phyloP scores from a whole-genome alignment of 2,113 vertebrate genomes.

The Excalfactoria chinensis region DNA sequence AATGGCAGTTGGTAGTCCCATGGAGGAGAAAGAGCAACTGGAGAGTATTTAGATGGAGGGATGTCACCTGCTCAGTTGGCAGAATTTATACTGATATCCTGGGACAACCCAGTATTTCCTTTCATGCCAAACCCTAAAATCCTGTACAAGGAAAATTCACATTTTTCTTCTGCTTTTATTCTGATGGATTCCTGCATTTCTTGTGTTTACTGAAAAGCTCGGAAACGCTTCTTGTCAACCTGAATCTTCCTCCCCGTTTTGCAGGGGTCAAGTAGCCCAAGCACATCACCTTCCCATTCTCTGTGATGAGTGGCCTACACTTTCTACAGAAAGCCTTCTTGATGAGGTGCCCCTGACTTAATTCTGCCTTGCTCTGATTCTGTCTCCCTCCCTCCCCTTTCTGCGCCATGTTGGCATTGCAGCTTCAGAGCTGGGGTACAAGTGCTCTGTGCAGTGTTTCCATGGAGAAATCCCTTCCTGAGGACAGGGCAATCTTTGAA shows the following conservation, averaged over 20 bases:
- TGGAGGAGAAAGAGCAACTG: not conserved
- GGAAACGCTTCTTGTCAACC: not conserved
- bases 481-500: not conserved
- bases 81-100: not conserved
- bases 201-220: not conserved
- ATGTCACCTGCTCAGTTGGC: not conserved
- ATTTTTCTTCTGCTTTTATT: not conserved
- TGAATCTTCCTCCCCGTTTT: fast-evolving
- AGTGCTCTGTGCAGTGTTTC: not conserved
- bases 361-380: not conserved
- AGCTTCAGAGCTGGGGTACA: not conserved
- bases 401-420: not conserved
- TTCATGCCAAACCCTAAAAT: not conserved
- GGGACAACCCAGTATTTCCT: not conserved
- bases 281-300: not conserved
- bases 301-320: not conserved
- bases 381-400: not conserved
- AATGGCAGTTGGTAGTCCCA: not conserved
- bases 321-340: not conserved
- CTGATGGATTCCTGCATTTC: not conserved
- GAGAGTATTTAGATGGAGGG: not conserved
- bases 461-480: not conserved
- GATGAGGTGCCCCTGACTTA: not conserved
- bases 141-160: not conserved
- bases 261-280: not conserved